Conservation (phyloP, 1,140 invertebrate genomes). For the Luehdorfia chinensis region DNA sequence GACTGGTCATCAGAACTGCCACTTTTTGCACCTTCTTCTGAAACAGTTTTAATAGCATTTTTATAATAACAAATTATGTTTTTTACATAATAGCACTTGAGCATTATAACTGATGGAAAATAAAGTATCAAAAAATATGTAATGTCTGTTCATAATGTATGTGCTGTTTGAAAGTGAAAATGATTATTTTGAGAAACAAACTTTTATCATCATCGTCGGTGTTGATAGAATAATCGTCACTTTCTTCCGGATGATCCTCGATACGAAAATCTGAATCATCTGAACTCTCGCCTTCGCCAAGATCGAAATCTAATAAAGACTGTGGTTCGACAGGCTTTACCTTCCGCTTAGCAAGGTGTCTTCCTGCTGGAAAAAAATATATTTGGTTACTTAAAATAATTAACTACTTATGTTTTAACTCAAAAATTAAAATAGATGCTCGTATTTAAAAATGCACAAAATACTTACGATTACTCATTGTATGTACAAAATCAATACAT, state of each 20-base stretch:
- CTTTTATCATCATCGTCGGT: constrained; percentile 77
- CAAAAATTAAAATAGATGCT: constrained; percentile 4
- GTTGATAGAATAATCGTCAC: constrained; percentile 81
- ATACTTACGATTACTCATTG: constrained; percentile 53
- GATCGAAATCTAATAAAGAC: constrained; percentile 89
- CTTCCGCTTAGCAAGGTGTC: constrained; percentile 90
- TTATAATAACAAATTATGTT: neutral
- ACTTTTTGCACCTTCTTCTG: constrained; percentile 68
- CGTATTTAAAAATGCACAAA: constrained; percentile 9
- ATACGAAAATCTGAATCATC: constrained; percentile 97
- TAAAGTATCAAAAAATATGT: too few relatives aligned
- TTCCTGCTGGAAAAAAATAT: constrained; percentile 80
- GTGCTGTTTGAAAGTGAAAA: too few relatives aligned
- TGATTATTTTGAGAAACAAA: too few relatives aligned
- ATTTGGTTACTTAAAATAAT: constrained; percentile 78
- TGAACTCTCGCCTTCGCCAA: constrained; percentile 94
- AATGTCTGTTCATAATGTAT: too few relatives aligned
- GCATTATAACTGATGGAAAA: too few relatives aligned
- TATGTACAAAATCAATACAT: neutral
- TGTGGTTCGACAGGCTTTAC: constrained; percentile 90
- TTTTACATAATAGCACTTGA: neutral
- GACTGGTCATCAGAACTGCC: constrained; percentile 78
- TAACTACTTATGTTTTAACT: constrained; percentile 3
- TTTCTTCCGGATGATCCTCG: constrained; percentile 89
- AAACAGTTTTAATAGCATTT: constrained; percentile 17